Conservation (phyloP, 2,797 vertebrate species). For the Mycteria americana region DNA sequence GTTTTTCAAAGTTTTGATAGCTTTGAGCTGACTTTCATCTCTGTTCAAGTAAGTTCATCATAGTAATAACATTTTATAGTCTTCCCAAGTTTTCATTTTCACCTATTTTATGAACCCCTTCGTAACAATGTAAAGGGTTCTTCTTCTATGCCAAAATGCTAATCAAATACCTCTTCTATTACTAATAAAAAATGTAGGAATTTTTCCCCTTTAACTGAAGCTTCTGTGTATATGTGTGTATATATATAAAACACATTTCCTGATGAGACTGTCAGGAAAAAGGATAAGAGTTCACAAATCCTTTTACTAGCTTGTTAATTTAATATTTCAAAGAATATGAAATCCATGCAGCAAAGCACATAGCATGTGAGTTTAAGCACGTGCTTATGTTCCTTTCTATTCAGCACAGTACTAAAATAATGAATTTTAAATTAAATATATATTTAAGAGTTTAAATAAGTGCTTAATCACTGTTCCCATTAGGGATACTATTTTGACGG, state of each 20-base stretch:
- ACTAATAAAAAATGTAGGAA: slow-evolving; percentile 50
- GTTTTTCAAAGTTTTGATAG: slow-evolving; percentile 56
- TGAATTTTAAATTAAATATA: neutral
- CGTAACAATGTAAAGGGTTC: slow-evolving; percentile 31
- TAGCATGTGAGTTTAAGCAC: neutral
- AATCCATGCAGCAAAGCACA: neutral
- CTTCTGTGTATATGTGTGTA: neutral
- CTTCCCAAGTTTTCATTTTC: slow-evolving; percentile 70
- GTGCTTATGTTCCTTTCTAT: neutral
- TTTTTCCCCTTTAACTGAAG: slow-evolving; percentile 20
- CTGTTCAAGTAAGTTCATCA: slow-evolving; percentile 61
- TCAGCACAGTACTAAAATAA: neutral
- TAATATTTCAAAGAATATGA: neutral
- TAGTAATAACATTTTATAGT: slow-evolving; percentile 70
- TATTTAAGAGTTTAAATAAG: slow-evolving; percentile 5
- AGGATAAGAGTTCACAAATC: neutral
- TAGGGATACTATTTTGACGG: slow-evolving; percentile 3
- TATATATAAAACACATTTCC: neutral
- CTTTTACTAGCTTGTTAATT: slow-evolving; percentile 24
- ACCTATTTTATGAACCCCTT: slow-evolving; percentile 68
- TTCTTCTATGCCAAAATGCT: slow-evolving; percentile 58
- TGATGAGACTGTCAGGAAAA: neutral
- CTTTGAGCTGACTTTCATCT: slow-evolving; percentile 74
- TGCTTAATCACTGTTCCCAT: slow-evolving; percentile 11
- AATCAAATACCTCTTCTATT: slow-evolving; percentile 61